A percentile compares a stretch with the other conserved stretches of the same genome.
Conservation (phyloP, 2,113 vertebrate species). For the Gymnocephalus cernua region DNA sequence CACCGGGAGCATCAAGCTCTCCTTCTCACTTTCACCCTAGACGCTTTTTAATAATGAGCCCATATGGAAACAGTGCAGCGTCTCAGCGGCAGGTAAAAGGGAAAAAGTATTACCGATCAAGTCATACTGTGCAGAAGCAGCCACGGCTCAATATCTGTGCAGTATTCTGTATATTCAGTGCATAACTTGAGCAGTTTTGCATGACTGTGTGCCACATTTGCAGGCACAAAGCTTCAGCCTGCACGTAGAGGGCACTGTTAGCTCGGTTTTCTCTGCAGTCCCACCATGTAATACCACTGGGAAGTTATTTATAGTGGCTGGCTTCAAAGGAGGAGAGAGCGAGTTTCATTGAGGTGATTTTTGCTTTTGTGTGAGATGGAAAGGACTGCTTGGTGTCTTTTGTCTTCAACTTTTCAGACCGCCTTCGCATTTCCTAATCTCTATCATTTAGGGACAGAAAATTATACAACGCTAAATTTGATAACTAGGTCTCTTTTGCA, state of each 20-base stretch:
- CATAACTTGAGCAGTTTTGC: constrained; percentile 9
- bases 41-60: constrained; percentile 25
- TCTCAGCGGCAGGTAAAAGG: not conserved
- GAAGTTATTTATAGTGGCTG: constrained; percentile 70
- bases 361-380: constrained; percentile 47
- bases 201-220: constrained; percentile 24
- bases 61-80: not conserved
- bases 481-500: constrained; percentile 9
- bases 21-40: constrained; percentile 39
- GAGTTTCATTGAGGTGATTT: constrained; percentile 64
- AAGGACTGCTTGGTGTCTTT: constrained; percentile 42
- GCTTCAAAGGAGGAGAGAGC: constrained; percentile 62
- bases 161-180: not conserved
- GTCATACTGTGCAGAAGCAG: not conserved
- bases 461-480: not conserved
- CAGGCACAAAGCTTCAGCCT: constrained; percentile 14
- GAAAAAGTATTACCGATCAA: not conserved
- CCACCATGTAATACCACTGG: constrained; percentile 42
- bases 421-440: constrained; percentile 19
- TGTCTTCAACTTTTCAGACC: constrained; percentile 29
- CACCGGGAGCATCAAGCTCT: constrained; percentile 27
- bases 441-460: constrained; percentile 7
- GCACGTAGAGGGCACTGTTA: constrained; percentile 81
- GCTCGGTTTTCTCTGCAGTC: constrained; percentile 53
- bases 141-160: constrained; percentile 2